Percentiles rank a stretch among this genome's conserved stretches.
These are phyloP conservation scores for Corythornis cristatus DNA, from an alignment of 2,113 vertebrate species.

Conservation along the genomic window DNA sequence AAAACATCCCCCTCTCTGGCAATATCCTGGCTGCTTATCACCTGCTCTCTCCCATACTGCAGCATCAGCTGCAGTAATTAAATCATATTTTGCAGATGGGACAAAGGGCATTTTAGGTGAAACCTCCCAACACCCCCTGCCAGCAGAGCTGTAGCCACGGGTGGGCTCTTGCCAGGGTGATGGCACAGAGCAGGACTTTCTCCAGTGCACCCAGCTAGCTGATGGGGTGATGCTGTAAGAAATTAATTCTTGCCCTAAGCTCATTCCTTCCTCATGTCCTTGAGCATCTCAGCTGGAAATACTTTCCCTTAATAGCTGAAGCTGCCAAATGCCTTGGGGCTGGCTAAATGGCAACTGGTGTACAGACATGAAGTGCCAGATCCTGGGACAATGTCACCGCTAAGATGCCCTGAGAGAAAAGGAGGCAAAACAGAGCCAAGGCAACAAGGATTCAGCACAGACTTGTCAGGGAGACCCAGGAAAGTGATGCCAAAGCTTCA, in stretches of 20 bases:
- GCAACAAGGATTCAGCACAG: not conserved
- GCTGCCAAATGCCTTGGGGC: not conserved
- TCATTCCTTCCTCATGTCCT: not conserved
- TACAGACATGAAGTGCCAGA: not conserved
- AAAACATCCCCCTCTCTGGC: not conserved
- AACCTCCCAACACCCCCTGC: not conserved
- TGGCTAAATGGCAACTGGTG: not conserved
- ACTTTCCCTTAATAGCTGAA: not conserved
- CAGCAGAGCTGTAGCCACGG: not conserved
- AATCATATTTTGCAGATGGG: not conserved
- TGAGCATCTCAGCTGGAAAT: not conserved
- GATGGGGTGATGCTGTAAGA: not conserved
- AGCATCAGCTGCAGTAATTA: not conserved
- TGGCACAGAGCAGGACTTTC: not conserved
- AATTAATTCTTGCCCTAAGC: not conserved
- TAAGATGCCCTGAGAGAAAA: rapidly evolving
- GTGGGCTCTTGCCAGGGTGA: not conserved
- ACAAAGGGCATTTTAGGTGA: not conserved
- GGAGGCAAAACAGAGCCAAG: not conserved
- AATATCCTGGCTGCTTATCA: constrained; percentile 4
- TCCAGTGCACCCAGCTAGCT: not conserved
- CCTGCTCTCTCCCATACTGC: not conserved
- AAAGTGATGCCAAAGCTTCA: not conserved
- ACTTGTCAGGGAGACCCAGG: not conserved
- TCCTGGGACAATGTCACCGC: not conserved